Conservation (phyloP, 2,888 invertebrate genomes). For the Zeuzera pyrina region DNA sequence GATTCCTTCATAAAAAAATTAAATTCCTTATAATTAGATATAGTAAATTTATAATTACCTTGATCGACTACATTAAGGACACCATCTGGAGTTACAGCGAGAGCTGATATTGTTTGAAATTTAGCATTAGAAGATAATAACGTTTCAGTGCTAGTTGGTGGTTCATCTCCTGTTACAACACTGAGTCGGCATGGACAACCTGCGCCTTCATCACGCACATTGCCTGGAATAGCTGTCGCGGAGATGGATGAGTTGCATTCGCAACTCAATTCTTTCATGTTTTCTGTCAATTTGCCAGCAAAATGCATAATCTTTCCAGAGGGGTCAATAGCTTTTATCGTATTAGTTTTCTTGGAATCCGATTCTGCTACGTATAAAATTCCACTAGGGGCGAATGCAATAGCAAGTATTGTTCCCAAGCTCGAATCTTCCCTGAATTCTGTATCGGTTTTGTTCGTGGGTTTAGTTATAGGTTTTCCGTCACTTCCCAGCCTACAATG, state of each 20-base stretch:
- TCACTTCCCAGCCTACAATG: constrained; percentile 83
- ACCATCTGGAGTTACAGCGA: constrained; percentile 96
- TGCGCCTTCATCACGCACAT: constrained; percentile 51
- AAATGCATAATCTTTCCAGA: constrained; percentile 93
- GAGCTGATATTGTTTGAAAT: constrained; percentile 89
- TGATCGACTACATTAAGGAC: constrained; percentile 96
- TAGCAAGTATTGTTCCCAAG: constrained; percentile 88
- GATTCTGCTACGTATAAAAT: constrained; percentile 95
- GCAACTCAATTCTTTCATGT: constrained; percentile 68
- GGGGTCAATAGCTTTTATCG: constrained; percentile 88
- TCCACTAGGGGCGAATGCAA: constrained; percentile 93
- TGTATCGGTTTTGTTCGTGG: constrained; percentile 55
- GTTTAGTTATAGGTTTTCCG: constrained; percentile 53
- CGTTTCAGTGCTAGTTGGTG: constrained; percentile 86
- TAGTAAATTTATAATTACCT: constrained; percentile 63
- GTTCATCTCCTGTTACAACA: constrained; percentile 74
- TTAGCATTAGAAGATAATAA: constrained; percentile 91
- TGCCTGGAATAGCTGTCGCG: constrained; percentile 62
- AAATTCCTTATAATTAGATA: neutral
- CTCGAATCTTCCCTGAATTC: constrained; percentile 77
- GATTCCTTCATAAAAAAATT: too few species aligned
- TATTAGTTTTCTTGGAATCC: constrained; percentile 88
- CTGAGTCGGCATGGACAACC: constrained; percentile 66
- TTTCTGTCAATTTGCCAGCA: constrained; percentile 87
- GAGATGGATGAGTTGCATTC: constrained; percentile 73